phyloP scores from a whole-genome alignment of 2,888 invertebrate species.

The Zonitis immaculata region DNA sequence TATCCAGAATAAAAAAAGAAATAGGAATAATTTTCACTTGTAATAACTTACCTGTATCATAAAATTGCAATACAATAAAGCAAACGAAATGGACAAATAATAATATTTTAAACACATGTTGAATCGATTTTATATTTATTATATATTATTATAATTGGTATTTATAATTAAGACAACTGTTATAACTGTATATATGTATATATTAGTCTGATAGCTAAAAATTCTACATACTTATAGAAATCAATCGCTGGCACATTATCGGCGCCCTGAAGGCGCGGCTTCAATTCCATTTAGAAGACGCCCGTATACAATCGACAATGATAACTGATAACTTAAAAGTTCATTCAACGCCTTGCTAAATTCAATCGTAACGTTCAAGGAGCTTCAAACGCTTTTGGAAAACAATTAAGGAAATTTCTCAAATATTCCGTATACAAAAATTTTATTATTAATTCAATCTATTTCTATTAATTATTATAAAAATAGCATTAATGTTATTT shows the following conservation, averaged over 20 bases:
- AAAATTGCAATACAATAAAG: too few species aligned
- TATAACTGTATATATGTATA: background rate
- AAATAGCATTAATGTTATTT: background rate
- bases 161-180: too few species aligned
- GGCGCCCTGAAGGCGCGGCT: background rate
- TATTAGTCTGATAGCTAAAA: background rate
- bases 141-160: too few species aligned
- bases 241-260: background rate
- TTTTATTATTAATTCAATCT: too few species aligned
- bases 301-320: background rate
- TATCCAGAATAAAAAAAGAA: too few species aligned
- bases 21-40: conserved; percentile 30
- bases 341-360: background rate
- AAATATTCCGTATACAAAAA: too few species aligned
- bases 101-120: too few species aligned
- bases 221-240: background rate
- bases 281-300: background rate
- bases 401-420: too few species aligned
- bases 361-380: too few species aligned
- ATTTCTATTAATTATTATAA: background rate
- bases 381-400: too few species aligned
- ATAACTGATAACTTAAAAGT: background rate
- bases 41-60: conserved; percentile 16
- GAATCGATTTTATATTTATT: too few species aligned
- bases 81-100: too few species aligned